Conservation (phyloP, 2,888 invertebrate species). For the Dynastes grantii region DNA sequence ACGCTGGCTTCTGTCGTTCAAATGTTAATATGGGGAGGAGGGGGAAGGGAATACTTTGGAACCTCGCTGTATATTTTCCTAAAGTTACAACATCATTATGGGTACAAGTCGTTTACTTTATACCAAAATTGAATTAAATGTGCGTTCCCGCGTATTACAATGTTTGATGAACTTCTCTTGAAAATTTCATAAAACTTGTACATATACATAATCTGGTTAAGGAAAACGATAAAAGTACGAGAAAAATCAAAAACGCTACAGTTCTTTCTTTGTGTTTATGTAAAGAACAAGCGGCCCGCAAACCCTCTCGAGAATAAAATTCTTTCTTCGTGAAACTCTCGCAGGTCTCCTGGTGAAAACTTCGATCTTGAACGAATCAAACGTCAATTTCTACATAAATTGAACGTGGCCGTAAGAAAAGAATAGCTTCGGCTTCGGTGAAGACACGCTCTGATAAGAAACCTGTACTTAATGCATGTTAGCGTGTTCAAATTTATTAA, state of each 20-base stretch:
- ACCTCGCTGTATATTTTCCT: neutral
- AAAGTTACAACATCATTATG: neutral
- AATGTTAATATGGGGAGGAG: too few species aligned
- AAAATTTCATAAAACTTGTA: neutral
- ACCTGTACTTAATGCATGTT: too few species aligned
- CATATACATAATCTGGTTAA: neutral
- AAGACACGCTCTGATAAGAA: constrained; percentile 21
- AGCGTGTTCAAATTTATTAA: too few species aligned
- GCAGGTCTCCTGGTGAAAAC: constrained; percentile 22
- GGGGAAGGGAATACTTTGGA: too few species aligned
- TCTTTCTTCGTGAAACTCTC: constrained; percentile 26
- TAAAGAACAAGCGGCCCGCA: constrained; percentile 38
- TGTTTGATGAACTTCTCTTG: neutral
- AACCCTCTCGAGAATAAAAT: constrained; percentile 35
- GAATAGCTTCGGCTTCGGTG: constrained; percentile 17
- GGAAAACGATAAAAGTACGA: constrained; percentile 6
- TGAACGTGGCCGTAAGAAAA: constrained; percentile 19
- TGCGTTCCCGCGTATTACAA: neutral
- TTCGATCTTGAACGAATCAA: constrained; percentile 38
- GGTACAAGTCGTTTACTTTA: neutral
- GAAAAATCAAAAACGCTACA: constrained; percentile 22
- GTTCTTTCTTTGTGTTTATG: constrained; percentile 30
- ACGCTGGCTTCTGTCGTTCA: too few species aligned
- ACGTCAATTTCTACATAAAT: constrained; percentile 34
- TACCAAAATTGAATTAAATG: neutral